A percentile compares a stretch with the other conserved stretches of the same genome.
phyloP scores from a whole-genome alignment of 2,797 vertebrate genomes.

The Bufotes viridis region DNA sequence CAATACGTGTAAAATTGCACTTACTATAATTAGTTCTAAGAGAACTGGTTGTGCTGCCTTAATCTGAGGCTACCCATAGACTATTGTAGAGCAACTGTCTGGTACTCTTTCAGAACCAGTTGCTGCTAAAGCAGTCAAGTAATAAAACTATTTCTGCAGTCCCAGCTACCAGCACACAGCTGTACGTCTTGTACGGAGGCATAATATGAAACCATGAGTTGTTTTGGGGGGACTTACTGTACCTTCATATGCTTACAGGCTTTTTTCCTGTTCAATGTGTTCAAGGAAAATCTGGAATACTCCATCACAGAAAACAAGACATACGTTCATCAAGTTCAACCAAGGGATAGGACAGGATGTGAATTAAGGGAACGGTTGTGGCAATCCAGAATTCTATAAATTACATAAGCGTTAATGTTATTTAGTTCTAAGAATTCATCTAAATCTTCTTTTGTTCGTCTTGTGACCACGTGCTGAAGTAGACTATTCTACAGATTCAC shows the following conservation, averaged over 20 bases:
- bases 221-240: neutral
- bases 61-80: neutral
- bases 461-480: too few species aligned
- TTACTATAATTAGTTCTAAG: neutral
- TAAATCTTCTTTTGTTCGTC: too few species aligned
- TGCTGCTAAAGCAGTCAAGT: neutral
- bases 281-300: neutral
- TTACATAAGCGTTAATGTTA: too few species aligned
- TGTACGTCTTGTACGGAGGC: neutral
- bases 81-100: neutral
- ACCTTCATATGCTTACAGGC: neutral
- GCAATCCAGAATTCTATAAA: too few species aligned
- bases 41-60: neutral
- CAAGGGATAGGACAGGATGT: too few species aligned
- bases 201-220: neutral
- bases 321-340: too few species aligned
- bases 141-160: too few species aligned
- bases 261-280: neutral
- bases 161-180: too few species aligned
- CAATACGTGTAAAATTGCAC: conserved; percentile 45
- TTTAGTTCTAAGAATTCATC: too few species aligned
- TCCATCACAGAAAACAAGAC: neutral
- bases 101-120: too few species aligned
- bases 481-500: too few species aligned
- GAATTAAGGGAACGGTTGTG: too few species aligned